Percentiles rank a stretch among this genome's conserved stretches.
These are phyloP conservation scores for Polypterus bichir DNA, from an alignment of 2,113 vertebrate species.

Conservation along the genomic window DNA sequence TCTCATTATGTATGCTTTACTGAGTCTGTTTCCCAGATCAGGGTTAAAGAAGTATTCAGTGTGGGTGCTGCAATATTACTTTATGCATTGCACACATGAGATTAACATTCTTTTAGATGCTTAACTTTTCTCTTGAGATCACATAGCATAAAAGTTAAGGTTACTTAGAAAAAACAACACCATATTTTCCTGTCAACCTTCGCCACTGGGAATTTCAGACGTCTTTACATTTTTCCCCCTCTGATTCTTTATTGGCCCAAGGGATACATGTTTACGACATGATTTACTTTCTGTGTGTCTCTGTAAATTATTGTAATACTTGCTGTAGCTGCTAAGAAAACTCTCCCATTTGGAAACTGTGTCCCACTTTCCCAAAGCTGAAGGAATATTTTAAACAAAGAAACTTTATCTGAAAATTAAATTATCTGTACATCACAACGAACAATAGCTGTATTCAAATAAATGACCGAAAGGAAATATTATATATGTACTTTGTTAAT, in stretches of 20 bases:
- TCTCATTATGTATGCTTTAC: neutral
- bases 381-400: slow-evolving; percentile 23
- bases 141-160: slow-evolving; percentile 65
- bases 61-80: slow-evolving; percentile 61
- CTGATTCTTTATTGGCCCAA: slow-evolving; percentile 61
- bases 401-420: slow-evolving; percentile 21
- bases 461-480: too few relatives aligned
- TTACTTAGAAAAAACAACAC: slow-evolving; percentile 64
- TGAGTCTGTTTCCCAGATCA: slow-evolving; percentile 13
- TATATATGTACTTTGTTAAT: too few relatives aligned
- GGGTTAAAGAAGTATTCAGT: slow-evolving; percentile 33
- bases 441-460: too few relatives aligned
- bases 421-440: slow-evolving; percentile 12
- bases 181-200: slow-evolving; percentile 73
- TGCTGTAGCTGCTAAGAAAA: slow-evolving; percentile 43
- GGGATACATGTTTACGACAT: slow-evolving; percentile 68
- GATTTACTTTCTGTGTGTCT: slow-evolving; percentile 68
- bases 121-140: slow-evolving; percentile 74
- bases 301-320: slow-evolving; percentile 73
- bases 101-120: slow-evolving; percentile 68
- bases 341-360: slow-evolving; percentile 30
- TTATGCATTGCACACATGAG: slow-evolving; percentile 57
- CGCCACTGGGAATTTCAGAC: slow-evolving; percentile 68
- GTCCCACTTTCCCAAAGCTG: slow-evolving; percentile 34
- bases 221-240: slow-evolving; percentile 62